phyloP scores from a whole-genome alignment of 2,888 invertebrate species.

The Amiota minor region DNA sequence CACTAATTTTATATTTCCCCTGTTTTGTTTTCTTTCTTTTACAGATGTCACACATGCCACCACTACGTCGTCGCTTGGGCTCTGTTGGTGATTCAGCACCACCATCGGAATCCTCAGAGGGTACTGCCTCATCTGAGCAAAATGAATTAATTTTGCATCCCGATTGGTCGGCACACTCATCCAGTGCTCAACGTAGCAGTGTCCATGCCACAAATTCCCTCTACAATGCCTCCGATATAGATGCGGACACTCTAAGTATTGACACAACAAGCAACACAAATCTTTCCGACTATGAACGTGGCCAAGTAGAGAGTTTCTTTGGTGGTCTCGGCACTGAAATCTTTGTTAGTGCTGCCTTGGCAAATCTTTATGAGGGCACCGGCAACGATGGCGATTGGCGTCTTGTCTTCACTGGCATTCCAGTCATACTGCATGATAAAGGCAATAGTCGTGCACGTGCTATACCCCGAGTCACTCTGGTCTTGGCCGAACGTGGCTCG shows the following conservation, averaged over 20 bases:
- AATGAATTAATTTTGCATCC: constrained; percentile 59
- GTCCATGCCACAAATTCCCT: constrained; percentile 68
- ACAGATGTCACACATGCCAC: constrained; percentile 69
- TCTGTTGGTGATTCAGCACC: constrained; percentile 78
- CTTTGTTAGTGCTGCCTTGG: constrained; percentile 83
- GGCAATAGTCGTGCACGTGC: constrained; percentile 83
- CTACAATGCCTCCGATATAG: constrained; percentile 70
- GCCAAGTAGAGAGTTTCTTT: constrained; percentile 83
- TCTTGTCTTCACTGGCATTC: constrained; percentile 84
- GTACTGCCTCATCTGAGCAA: constrained; percentile 74
- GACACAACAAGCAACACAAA: constrained; percentile 72
- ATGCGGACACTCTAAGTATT: constrained; percentile 71
- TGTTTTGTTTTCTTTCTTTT: constrained; percentile 30
- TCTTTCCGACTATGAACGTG: constrained; percentile 79
- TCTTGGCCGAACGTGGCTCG: constrained; percentile 85
- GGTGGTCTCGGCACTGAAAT: constrained; percentile 86
- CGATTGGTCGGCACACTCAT: constrained; percentile 54
- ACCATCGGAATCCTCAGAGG: constrained; percentile 76
- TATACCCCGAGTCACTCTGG: constrained; percentile 80
- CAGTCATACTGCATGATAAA: constrained; percentile 83
- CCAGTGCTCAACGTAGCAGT: constrained; percentile 56
- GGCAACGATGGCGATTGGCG: constrained; percentile 80
- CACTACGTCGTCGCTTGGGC: constrained; percentile 75
- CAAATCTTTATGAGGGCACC: constrained; percentile 80
- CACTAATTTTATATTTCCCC: not conserved